Evolutionary conservation across 2,888 invertebrate genomes (phyloP).

Genomic region (Lepidocyrtoides sp.): DNA sequence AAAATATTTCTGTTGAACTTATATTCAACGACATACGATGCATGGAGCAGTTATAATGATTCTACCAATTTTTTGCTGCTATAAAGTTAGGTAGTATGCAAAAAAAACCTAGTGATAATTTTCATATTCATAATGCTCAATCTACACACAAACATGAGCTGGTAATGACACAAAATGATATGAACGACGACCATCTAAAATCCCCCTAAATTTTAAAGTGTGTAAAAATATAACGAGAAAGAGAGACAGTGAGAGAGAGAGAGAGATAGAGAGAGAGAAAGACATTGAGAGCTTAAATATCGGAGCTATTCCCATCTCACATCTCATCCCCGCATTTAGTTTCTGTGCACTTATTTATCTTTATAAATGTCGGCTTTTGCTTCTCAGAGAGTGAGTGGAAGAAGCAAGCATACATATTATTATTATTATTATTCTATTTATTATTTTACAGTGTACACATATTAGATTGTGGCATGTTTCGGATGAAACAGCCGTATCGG

Average conservation of each 20-base stretch:
- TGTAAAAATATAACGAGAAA: slow-evolving; percentile 43
- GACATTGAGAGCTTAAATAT: slow-evolving; percentile 7
- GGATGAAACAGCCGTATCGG: slow-evolving; percentile 60
- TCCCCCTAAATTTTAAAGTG: slow-evolving; percentile 38
- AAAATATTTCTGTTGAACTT: slow-evolving; percentile 9
- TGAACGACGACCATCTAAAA: slow-evolving; percentile 24
- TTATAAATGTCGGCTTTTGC: slow-evolving; percentile 42
- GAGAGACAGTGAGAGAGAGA: background rate
- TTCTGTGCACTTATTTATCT: slow-evolving; percentile 45
- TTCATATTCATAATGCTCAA: slow-evolving; percentile 33
- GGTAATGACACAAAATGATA: slow-evolving; percentile 52
- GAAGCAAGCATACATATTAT: background rate
- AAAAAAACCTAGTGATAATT: slow-evolving; percentile 24
- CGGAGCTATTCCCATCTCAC: slow-evolving; percentile 20
- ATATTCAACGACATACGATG: background rate
- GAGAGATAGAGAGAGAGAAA: background rate
- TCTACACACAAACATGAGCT: slow-evolving; percentile 18
- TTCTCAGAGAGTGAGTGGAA: background rate
- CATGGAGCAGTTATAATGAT: slow-evolving; percentile 6
- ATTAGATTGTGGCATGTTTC: slow-evolving; percentile 49
- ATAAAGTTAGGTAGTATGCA: slow-evolving; percentile 22
- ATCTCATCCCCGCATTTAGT: slow-evolving; percentile 40
- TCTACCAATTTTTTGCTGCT: slow-evolving; percentile 30
- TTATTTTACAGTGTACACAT: background rate
- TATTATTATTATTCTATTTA: too few relatives aligned